phyloP scores from a whole-genome alignment of 2,797 vertebrate genomes.

The Cygnus olor region DNA sequence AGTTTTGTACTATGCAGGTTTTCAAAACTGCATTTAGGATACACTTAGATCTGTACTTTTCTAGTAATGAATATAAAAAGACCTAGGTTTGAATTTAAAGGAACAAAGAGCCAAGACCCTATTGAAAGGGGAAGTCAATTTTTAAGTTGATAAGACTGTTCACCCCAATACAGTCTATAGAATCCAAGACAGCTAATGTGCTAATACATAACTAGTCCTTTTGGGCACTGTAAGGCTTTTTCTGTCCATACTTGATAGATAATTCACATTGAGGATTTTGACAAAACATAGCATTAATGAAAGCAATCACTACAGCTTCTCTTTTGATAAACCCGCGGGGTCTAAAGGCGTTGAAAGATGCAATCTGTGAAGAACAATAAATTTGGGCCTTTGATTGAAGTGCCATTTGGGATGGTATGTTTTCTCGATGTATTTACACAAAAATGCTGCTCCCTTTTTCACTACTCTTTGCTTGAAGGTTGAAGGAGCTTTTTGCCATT shows the following conservation, averaged over 20 bases:
- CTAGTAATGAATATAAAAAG: conserved; percentile 86
- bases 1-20: conserved; percentile 77
- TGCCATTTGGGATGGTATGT: conserved; percentile 85
- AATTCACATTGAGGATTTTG: conserved; percentile 83
- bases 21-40: conserved; percentile 87
- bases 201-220: conserved; percentile 85
- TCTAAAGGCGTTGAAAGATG: conserved; percentile 85
- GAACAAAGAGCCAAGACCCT: conserved; percentile 77
- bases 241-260: conserved; percentile 81
- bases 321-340: conserved; percentile 91
- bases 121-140: conserved; percentile 83
- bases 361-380: conserved; percentile 83
- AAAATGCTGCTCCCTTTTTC: conserved; percentile 81
- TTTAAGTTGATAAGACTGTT: conserved; percentile 88
- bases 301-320: conserved; percentile 90
- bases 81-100: conserved; percentile 89
- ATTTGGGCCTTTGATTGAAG: conserved; percentile 88
- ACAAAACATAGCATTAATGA: conserved; percentile 93
- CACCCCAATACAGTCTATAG: conserved; percentile 79
- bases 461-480: conserved; percentile 80
- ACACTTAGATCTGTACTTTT: conserved; percentile 80
- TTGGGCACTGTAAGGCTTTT: conserved; percentile 83
- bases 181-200: conserved; percentile 84
- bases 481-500: conserved; percentile 82
- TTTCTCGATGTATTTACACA: conserved; percentile 86